Conservation (phyloP, 2,888 invertebrate species). For the Strigamia crassipes region DNA sequence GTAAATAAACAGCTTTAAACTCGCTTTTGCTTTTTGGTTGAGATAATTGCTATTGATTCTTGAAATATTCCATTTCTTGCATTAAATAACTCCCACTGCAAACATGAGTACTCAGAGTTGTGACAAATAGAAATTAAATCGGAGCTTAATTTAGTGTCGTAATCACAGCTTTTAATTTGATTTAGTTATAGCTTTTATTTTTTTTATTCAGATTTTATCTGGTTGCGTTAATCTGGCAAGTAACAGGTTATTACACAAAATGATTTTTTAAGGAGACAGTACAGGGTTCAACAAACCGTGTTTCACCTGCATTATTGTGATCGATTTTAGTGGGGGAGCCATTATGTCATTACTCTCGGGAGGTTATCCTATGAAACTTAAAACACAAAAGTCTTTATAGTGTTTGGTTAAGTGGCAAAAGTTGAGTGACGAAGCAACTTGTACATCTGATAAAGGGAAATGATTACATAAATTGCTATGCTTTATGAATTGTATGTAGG, state of each 20-base stretch:
- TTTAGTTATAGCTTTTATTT: background rate
- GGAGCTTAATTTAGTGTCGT: background rate
- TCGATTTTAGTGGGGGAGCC: background rate
- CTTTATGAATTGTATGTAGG: too few species aligned
- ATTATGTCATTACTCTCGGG: background rate
- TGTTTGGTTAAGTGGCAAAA: background rate
- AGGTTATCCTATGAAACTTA: background rate
- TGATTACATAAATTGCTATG: too few species aligned
- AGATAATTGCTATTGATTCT: too few species aligned
- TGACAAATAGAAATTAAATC: background rate
- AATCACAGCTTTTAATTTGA: background rate
- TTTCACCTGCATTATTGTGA: background rate
- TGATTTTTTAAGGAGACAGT: background rate
- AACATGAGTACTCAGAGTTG: background rate
- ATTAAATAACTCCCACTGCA: too few species aligned
- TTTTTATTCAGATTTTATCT: background rate
- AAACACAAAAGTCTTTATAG: background rate
- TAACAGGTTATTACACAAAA: background rate
- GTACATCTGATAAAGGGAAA: too few species aligned
- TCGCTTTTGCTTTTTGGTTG: background rate
- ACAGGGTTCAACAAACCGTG: background rate
- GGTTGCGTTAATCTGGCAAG: background rate
- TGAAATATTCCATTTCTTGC: too few species aligned
- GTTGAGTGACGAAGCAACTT: too few species aligned
- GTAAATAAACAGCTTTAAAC: background rate